Evolutionary conservation across 2,113 vertebrate species (phyloP).

Genomic region (Thermophis baileyi): DNA sequence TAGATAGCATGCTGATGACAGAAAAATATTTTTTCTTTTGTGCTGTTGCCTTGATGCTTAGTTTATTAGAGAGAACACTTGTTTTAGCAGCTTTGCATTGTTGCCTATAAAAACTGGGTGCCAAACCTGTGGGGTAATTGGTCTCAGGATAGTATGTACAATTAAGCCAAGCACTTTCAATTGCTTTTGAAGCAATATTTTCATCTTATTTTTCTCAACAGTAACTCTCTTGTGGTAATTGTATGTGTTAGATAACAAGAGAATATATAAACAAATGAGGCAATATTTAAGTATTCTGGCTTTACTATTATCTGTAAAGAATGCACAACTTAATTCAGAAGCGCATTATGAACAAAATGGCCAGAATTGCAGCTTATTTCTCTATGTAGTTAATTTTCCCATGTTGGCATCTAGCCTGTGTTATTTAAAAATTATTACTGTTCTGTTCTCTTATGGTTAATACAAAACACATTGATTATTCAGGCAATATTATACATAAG

Average conservation of each 20-base stretch:
- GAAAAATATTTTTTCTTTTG: neutral
- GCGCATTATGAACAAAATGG: neutral
- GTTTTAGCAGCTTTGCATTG: neutral
- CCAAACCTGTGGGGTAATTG: neutral
- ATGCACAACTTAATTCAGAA: neutral
- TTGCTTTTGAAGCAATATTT: slow-evolving; percentile 2
- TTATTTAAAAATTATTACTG: neutral
- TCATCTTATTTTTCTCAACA: neutral
- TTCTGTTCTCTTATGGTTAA: neutral
- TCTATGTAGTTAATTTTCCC: neutral
- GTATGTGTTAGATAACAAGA: neutral
- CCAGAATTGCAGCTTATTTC: neutral
- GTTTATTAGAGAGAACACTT: neutral
- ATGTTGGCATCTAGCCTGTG: neutral
- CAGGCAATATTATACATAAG: neutral
- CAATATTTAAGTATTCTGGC: neutral
- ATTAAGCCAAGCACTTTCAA: neutral
- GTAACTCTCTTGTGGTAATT: neutral
- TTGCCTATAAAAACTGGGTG: neutral
- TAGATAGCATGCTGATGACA: fast-evolving
- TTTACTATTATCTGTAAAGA: neutral
- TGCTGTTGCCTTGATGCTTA: neutral
- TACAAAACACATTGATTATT: neutral
- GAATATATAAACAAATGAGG: neutral
- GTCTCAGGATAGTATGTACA: neutral